Base-by-base conservation (phyloP, 1,140 invertebrate genomes). In the Chelonus insularis region DNA sequence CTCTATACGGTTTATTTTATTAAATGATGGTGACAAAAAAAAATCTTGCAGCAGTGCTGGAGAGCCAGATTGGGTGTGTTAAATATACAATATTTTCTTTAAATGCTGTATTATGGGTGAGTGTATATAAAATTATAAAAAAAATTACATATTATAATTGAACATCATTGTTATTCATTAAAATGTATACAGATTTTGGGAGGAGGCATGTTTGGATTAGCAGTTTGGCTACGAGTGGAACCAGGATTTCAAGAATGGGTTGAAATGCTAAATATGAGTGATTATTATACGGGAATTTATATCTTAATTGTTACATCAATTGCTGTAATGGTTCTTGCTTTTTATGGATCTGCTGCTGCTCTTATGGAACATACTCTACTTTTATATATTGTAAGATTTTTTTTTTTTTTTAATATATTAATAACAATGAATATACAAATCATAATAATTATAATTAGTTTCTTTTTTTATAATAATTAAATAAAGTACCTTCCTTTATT, bases 271-370 rank as follows among this genome's bases (percentile, higher is more conserved):
- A 83, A 90, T 43, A 86, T 93, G 36, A 78, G 87, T 52, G 82
- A 88, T 43, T 92, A 91, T 75, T 94, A 93, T 80, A 90, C 88
- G 43, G 92, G 92, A 4, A 82, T 92, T 57, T 94, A 94, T 67
- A 85, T 95, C 34, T 81, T 95, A 34, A 87, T 94, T 20, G 82
- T 88, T 23, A 83, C 84, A 1, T 86, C 89, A 0, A 77, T 90
- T 14, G 71, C 90, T 29, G 85, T 93, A 47, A 88, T 94, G 82
- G 76, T 88, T 0, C 84, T 91, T 1, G 83, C 89, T 0, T 89
- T 93, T 70, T 70, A 92, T 29, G 91, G 91, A 7, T 93, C 91
- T 68, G 86, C 88, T 1, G 86, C 86, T 2, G 87, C 89, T 0
- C 69, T 91, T 2, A 87, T 88, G 82, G 90, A 92, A 75, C 85